Conservation (phyloP, 1,140 invertebrate genomes). For the Drosophila parabipectinata region DNA sequence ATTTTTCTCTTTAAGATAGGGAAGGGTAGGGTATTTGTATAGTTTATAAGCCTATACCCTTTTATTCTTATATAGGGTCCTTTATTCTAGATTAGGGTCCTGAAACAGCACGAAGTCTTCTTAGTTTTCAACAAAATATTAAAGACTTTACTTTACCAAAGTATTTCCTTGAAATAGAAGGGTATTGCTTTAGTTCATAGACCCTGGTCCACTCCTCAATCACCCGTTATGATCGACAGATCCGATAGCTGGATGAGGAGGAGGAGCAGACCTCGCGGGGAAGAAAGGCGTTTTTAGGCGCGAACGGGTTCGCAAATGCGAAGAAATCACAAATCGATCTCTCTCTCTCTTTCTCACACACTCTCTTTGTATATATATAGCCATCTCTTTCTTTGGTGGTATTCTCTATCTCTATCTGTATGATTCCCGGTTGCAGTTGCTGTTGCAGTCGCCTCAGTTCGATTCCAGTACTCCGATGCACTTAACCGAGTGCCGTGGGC, state of each 20-base stretch:
- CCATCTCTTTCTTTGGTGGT: background rate
- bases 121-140: too few relatives aligned
- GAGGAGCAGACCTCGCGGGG: background rate
- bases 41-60: too few relatives aligned
- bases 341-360: conserved; percentile 3
- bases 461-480: conserved; percentile 18
- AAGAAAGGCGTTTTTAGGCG: conserved; percentile 43
- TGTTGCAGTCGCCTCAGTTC: conserved; percentile 12
- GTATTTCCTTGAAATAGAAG: background rate
- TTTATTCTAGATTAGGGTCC: too few relatives aligned
- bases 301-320: conserved; percentile 69
- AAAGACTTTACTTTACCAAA: too few relatives aligned
- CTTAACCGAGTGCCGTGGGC: conserved; percentile 35
- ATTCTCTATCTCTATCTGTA: background rate
- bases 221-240: conserved; percentile 17
- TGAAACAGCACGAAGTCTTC: too few relatives aligned
- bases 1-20: too few relatives aligned
- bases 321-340: conserved; percentile 47
- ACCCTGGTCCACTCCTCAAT: background rate
- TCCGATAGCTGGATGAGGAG: background rate
- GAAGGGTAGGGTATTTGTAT: too few relatives aligned
- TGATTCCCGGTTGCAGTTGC: conserved; percentile 11
- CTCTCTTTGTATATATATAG: background rate
- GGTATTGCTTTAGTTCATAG: background rate
- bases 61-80: too few relatives aligned